A percentile compares a stretch with the other conserved stretches of the same genome.
Evolutionary conservation across 2,888 invertebrate genomes (phyloP).

Genomic region (Lithophane ornitopus): DNA sequence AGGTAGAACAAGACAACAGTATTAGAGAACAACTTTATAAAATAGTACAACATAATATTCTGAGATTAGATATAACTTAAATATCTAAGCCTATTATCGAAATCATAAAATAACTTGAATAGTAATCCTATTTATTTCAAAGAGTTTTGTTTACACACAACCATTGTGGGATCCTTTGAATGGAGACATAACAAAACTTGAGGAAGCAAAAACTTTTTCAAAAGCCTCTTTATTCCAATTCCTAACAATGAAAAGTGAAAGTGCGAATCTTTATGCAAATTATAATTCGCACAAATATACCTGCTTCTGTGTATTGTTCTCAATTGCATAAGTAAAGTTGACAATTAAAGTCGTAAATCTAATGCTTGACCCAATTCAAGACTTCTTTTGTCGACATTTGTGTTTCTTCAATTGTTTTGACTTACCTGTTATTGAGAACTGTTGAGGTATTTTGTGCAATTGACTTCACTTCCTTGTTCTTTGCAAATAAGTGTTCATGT

Average conservation of each 20-base stretch:
- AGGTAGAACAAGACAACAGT: background rate
- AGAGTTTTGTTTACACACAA: conserved; percentile 48
- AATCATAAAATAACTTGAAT: conserved; percentile 3
- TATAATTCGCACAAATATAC: conserved; percentile 79
- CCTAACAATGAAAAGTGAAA: conserved; percentile 86
- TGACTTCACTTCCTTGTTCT: conserved; percentile 34
- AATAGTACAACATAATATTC: too few relatives aligned
- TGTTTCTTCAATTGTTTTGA: conserved; percentile 70
- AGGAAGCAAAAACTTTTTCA: conserved; percentile 66
- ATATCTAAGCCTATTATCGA: background rate
- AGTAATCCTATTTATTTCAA: conserved; percentile 24
- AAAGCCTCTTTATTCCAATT: conserved; percentile 72
- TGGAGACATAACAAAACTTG: conserved; percentile 58
- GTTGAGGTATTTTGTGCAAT: conserved; percentile 32
- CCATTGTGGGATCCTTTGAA: conserved; percentile 51
- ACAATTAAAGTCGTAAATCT: conserved; percentile 84
- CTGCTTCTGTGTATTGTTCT: conserved; percentile 69
- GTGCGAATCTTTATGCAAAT: conserved; percentile 83
- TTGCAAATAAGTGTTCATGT: background rate
- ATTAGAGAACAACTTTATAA: background rate
- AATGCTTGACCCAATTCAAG: conserved; percentile 77
- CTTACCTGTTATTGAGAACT: conserved; percentile 75
- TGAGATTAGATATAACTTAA: background rate
- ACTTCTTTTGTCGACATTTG: conserved; percentile 70
- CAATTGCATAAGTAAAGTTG: conserved; percentile 76